Evolutionary conservation across 2,888 invertebrate species (phyloP), one percentile per base, ranked within the genome.

Genomic region (Cataglyphis cursor): DNA sequence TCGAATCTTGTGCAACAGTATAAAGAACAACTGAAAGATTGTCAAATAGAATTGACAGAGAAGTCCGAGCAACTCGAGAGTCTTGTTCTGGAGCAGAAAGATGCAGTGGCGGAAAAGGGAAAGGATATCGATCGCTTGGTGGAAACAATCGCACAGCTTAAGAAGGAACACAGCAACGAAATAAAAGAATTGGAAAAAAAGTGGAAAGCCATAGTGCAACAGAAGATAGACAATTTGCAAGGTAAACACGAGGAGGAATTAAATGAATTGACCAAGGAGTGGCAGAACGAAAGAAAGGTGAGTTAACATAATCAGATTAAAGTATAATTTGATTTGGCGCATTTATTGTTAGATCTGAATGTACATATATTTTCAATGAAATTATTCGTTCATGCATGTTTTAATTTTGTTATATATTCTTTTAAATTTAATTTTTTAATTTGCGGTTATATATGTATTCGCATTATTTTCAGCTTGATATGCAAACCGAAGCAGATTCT

Each of bases 241-340:
- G 87, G 85, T 4, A 93, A 93, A 82, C 93, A 94, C 44, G 92
- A 92, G 38, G 91, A 93, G 41, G 93, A 94, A 81, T 85, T 94
- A 51, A 91, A 88, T 73, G 94, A 93, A 88, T 90, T 94, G 73
- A 95, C 92, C 61, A 94, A 92, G 64, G 95, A 95, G 85, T 95
- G 95, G 95, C 92, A 92, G 72, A 93, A 92, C 62, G 95, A 95
- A 89, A 91, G 94, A 89, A 94, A 93, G 92, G 95, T 95, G 84
- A 88, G 90, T 88, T 84, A 21, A 59, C 57, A 54, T 3, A 54
- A 28, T 72, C 3, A 15, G 18, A 31, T n/a, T 28, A 5, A 41
- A 15, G 10, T 44, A 48, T 18, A 48, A 62, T 64, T 62, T 31
- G n/a, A 61, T 61, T 61, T 62, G 21, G 18, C n/a, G 3, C 51